Evolutionary conservation across 2,888 invertebrate genomes (phyloP).

Genomic region (Autographa gamma): DNA sequence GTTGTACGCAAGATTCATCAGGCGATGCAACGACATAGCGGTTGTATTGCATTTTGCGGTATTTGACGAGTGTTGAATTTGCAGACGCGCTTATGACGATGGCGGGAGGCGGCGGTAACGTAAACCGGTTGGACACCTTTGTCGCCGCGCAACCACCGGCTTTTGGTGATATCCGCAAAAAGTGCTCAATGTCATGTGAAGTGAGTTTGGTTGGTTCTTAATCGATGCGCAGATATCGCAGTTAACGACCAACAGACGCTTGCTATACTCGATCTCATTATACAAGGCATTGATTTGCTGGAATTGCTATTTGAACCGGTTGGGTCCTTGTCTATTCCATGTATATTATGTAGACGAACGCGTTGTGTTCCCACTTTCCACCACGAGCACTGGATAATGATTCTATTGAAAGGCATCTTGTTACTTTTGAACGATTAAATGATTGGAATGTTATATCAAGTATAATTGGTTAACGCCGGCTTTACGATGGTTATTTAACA

Average conservation of each 20-base stretch:
- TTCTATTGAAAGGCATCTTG: constrained; percentile 38
- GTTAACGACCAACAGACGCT: constrained; percentile 70
- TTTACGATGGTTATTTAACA: neutral
- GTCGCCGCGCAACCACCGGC: constrained; percentile 79
- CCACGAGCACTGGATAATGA: constrained; percentile 57
- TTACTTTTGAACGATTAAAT: constrained; percentile 10
- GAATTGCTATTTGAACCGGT: constrained; percentile 80
- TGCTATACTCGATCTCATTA: constrained; percentile 75
- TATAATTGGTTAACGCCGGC: constrained; percentile 4
- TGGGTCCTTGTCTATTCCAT: constrained; percentile 68
- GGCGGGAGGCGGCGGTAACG: constrained; percentile 78
- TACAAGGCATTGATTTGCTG: constrained; percentile 77
- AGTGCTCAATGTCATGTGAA: constrained; percentile 81
- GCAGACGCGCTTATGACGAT: constrained; percentile 85
- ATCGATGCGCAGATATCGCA: constrained; percentile 74
- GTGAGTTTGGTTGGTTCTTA: constrained; percentile 76
- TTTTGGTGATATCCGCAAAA: constrained; percentile 88
- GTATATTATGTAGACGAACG: constrained; percentile 66
- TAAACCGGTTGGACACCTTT: constrained; percentile 87
- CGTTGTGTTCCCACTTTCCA: constrained; percentile 72
- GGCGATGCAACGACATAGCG: constrained; percentile 66
- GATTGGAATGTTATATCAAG: constrained; percentile 17
- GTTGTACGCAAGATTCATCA: constrained; percentile 64
- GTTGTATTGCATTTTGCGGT: constrained; percentile 78
- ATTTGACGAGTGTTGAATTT: constrained; percentile 87